Base-by-base conservation (phyloP, 1,140 invertebrate species). In the Patella vulgata region DNA sequence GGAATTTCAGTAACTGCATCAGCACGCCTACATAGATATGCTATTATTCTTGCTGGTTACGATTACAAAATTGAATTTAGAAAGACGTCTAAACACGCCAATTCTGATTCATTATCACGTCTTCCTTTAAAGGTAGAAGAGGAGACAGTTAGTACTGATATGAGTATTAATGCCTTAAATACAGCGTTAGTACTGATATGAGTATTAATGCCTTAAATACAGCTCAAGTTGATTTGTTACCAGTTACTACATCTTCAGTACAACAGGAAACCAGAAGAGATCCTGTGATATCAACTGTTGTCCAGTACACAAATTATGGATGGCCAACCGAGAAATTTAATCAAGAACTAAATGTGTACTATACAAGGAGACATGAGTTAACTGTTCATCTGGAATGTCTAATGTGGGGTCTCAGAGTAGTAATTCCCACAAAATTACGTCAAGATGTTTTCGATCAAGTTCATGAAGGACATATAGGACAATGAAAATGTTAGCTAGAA, bases 401-500 rank as follows among this genome's bases (percentile, higher is more conserved):
- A 5, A 17, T 63, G 14, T 59, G 55, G 68, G 63, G 63, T n/a
- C n/a, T n/a, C n/a, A n/a, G n/a, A n/a, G n/a, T n/a, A n/a, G n/a
- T n/a, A n/a, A n/a, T n/a, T n/a, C n/a, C n/a, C n/a, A n/a, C n/a
- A n/a, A n/a, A n/a, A n/a, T n/a, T n/a, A n/a, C n/a, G n/a, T n/a
- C n/a, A 8, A 8, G n/a, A 50, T 12, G 28, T 56, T 14, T 21
- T 61, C 8, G 30, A 60, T 11, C 56, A 66, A 36, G 30, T 59
- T n/a, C 51, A 56, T 48, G 50, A 53, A 14, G 50, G 33, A 55
- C 59, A 70, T 80, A 85, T 6, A 73, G 81, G 3, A 73, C 79
- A 52, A 85, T 84, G 70, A 87, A 87, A 66, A 25, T 59, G 1
- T 33, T 81, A 6, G 82, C 85, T 4, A 59, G 85, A 0, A 71